phyloP scores from a whole-genome alignment of 1,140 invertebrate genomes.

The Dendroctonus ponderosae region DNA sequence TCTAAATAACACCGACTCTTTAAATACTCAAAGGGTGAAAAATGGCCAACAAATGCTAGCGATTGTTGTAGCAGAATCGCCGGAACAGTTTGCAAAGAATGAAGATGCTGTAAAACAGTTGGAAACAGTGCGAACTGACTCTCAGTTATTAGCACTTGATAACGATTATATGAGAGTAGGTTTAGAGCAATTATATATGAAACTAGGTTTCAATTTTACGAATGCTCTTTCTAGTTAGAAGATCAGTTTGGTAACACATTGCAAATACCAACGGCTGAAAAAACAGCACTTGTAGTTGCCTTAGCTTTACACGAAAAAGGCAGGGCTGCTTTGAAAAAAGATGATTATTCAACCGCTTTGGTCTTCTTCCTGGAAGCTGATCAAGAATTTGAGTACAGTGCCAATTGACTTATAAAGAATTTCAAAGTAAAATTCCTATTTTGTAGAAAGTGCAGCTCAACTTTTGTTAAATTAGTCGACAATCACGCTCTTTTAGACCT shows the following conservation, averaged over 20 bases:
- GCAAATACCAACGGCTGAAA: slow-evolving; percentile 65
- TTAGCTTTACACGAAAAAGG: slow-evolving; percentile 78
- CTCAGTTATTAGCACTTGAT: slow-evolving; percentile 52
- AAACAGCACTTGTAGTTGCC: slow-evolving; percentile 66
- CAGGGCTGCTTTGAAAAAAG: slow-evolving; percentile 61
- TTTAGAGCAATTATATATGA: slow-evolving; percentile 1
- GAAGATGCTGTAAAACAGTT: slow-evolving; percentile 50
- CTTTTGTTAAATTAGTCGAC: slow-evolving; percentile 69
- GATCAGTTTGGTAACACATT: slow-evolving; percentile 74
- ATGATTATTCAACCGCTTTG: slow-evolving; percentile 67
- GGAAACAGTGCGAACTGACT: slow-evolving; percentile 58
- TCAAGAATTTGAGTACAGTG: slow-evolving; percentile 63
- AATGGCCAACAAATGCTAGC: slow-evolving; percentile 69
- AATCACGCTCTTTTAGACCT: slow-evolving; percentile 78
- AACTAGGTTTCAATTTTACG: neutral
- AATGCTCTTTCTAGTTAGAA: slow-evolving; percentile 59
- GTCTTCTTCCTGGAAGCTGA: slow-evolving; percentile 75
- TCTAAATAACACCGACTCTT: slow-evolving; percentile 54
- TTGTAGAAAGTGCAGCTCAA: slow-evolving; percentile 64
- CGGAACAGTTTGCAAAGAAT: slow-evolving; percentile 44
- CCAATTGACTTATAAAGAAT: neutral
- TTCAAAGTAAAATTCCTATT: neutral
- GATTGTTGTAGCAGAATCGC: slow-evolving; percentile 56
- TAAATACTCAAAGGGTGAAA: slow-evolving; percentile 61
- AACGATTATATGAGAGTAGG: slow-evolving; percentile 55